These are phyloP conservation scores for Anoura caudifer DNA, from an alignment of 2,113 vertebrate species.

Conservation along the genomic window DNA sequence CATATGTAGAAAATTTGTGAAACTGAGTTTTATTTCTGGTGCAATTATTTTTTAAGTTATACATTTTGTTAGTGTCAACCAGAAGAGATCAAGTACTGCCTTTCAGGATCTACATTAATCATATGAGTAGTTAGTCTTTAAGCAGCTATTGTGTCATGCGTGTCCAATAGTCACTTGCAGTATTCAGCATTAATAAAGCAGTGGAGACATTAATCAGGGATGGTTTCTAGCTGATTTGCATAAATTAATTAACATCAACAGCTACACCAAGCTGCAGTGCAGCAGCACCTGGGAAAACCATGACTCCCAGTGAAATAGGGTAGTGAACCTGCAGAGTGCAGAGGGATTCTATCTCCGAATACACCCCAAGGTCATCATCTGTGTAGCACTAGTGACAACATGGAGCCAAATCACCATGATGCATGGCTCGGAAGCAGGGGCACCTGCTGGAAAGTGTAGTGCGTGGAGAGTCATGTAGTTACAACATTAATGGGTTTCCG, in stretches of 20 bases:
- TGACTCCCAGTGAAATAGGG: constrained; percentile 37
- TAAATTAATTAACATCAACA: constrained; percentile 77
- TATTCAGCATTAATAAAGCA: constrained; percentile 76
- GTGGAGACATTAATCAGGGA: constrained; percentile 74
- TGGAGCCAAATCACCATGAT: constrained; percentile 15
- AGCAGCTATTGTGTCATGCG: constrained; percentile 57
- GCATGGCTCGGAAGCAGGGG: not conserved
- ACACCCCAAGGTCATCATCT: constrained; percentile 38
- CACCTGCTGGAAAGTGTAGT: not conserved
- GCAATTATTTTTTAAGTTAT: constrained; percentile 53
- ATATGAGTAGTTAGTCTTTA: constrained; percentile 61
- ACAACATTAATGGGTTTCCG: not conserved
- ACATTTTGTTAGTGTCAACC: constrained; percentile 79
- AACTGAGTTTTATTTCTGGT: constrained; percentile 71
- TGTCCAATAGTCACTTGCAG: constrained; percentile 67
- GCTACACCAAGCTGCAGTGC: constrained; percentile 31
- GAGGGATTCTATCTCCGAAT: constrained; percentile 24
- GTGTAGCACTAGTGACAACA: not conserved
- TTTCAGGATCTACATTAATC: constrained; percentile 70
- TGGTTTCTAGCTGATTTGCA: constrained; percentile 76
- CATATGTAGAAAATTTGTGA: constrained; percentile 69
- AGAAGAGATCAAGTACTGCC: constrained; percentile 75
- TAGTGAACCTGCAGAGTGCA: constrained; percentile 27
- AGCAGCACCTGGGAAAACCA: constrained; percentile 49
- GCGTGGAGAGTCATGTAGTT: not conserved